Evolutionary conservation across 2,113 vertebrate genomes (phyloP), one percentile per base, ranked within the genome.

Genomic region (Galbula dea): DNA sequence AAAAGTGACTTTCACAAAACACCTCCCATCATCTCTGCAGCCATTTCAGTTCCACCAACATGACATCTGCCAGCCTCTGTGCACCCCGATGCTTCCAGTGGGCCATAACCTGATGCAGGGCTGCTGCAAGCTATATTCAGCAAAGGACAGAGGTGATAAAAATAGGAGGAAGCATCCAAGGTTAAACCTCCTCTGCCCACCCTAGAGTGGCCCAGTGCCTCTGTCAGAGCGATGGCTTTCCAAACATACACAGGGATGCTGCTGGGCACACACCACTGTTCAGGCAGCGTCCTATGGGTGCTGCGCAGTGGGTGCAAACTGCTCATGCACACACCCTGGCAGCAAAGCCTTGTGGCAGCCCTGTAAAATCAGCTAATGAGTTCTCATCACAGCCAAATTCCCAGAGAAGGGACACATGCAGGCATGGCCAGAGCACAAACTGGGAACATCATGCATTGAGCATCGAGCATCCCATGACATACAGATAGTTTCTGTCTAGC

Each of bases 321-420:
- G 45, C n/a, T 48, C 2, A 2, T 49, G 39, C 15, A 2, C 17
- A 13, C 18, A 43, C 4, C 32, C 46, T 49, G 37, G 41, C 66
- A 90, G 30, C 30, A 88, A 78, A 85, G 45, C 58, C 43, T 58
- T 4, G 2, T 62, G 83, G 29, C 37, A 83, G 71, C 29, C 23
- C 34, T 72, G 39, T 83, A 67, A 85, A 82, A 67, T 54, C 55
- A 85, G 11, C 49, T 59, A 15, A 9, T 22, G 19, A 10, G 26
- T 55, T 48, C 39, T 23, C 23, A 58, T 69, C 27, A 45, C 9
- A 58, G 78, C 43, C 58, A 68, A 13, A 55, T 51, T 51, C 61
- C 14, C 0, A 0, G 30, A 55, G 61, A 88, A 88, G 51, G 51
- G 59, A 27, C 15, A 52, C 0, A 0, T 34, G 43, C 22, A 51